Evolutionary conservation across 92 coral and sea anemone species (phyloP).

Genomic region (Porites divaricata): DNA sequence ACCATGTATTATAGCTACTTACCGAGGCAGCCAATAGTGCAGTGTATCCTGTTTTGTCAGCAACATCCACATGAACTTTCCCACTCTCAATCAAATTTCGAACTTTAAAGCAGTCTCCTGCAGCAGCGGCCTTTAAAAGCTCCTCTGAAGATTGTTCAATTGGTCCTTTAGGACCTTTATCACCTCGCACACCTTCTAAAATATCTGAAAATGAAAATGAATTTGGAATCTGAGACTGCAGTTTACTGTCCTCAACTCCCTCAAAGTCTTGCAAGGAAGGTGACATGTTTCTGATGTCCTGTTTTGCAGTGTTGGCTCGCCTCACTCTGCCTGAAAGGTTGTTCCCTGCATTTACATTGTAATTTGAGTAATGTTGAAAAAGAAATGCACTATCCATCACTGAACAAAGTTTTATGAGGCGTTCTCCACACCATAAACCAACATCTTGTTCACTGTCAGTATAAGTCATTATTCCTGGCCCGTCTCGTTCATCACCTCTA

Average conservation of each 20-base stretch:
- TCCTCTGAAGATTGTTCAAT: slow-evolving; percentile 78
- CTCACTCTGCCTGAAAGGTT: slow-evolving; percentile 88
- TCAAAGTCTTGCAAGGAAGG: slow-evolving; percentile 60
- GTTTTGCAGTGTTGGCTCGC: slow-evolving; percentile 92
- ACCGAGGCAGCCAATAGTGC: slow-evolving; percentile 96
- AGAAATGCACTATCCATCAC: slow-evolving; percentile 99
- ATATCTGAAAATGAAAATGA: slow-evolving; percentile 90
- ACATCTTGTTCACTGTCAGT: slow-evolving; percentile 83
- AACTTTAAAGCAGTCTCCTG: slow-evolving; percentile 86
- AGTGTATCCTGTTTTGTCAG: slow-evolving; percentile 98
- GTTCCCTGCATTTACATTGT: slow-evolving; percentile 95
- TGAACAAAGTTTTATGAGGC: slow-evolving; percentile 91
- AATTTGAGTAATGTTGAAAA: slow-evolving; percentile 93
- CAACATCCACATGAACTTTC: slow-evolving; percentile 93
- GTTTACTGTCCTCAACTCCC: slow-evolving; percentile 30
- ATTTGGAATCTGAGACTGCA: slow-evolving; percentile 69
- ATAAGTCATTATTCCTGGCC: slow-evolving; percentile 92
- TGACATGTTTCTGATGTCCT: slow-evolving; percentile 64
- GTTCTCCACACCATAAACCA: slow-evolving; percentile 92
- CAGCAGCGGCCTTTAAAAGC: slow-evolving; percentile 71
- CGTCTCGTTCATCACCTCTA: slow-evolving; percentile 79
- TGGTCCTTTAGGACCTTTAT: slow-evolving; percentile 82
- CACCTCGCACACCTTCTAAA: slow-evolving; percentile 85
- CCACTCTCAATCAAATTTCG: slow-evolving; percentile 77
- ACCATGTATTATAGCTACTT: slow-evolving; percentile 48